These are phyloP conservation scores for Drosophila tripunctata DNA, from an alignment of 2,888 invertebrate species.

Conservation along the genomic window DNA sequence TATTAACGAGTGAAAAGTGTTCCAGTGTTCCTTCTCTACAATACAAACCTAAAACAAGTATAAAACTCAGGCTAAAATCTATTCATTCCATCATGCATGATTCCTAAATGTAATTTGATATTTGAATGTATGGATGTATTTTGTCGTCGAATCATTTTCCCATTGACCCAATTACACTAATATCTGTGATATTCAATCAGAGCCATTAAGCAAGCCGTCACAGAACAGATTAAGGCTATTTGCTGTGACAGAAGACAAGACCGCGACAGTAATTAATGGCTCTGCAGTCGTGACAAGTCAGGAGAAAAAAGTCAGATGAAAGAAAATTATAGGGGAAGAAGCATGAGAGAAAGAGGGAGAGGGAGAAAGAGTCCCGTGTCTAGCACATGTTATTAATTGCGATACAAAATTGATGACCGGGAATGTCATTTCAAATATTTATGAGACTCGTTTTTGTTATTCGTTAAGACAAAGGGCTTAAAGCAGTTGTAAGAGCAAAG, in stretches of 20 bases:
- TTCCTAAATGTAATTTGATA: background rate
- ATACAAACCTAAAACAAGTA: background rate
- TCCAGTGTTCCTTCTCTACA: no score
- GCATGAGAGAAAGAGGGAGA: background rate
- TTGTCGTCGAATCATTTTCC: background rate
- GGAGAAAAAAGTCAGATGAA: no score
- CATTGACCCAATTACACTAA: conserved; percentile 7
- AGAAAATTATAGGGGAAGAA: background rate
- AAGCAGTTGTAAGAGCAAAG: background rate
- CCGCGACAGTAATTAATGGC: conserved; percentile 48
- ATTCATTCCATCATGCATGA: background rate
- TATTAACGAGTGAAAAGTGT: no score
- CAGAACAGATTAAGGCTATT: conserved; percentile 6
- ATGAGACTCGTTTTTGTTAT: background rate
- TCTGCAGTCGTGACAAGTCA: conserved; percentile 7
- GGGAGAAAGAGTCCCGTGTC: conserved; percentile 6
- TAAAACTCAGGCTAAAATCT: background rate
- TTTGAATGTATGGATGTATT: background rate
- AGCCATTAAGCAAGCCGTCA: conserved; percentile 14
- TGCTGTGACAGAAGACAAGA: conserved; percentile 10
- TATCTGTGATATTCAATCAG: conserved; percentile 15
- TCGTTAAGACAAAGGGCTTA: background rate
- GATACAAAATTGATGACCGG: conserved; percentile 15
- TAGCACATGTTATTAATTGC: conserved; percentile 46
- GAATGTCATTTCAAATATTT: conserved; percentile 13